phyloP scores from a whole-genome alignment of 2,888 invertebrate species.

The Vanessa cardui region DNA sequence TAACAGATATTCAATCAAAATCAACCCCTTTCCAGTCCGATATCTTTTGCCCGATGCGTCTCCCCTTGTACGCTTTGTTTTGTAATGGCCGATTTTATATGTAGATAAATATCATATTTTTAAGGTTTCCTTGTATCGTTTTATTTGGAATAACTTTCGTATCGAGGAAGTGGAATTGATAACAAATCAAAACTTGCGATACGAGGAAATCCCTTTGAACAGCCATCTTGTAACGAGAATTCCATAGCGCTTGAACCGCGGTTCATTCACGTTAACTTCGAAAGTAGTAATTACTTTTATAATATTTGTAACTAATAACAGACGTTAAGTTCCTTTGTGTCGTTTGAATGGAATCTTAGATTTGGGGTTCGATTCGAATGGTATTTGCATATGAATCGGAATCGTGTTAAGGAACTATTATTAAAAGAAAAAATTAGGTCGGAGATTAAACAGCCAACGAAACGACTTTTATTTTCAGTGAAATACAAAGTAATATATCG shows the following conservation, averaged over 20 bases:
- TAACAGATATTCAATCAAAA: slow-evolving; percentile 83
- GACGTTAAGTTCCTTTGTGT: slow-evolving; percentile 2
- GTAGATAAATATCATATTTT: slow-evolving; percentile 39
- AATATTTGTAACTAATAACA: slow-evolving; percentile 13
- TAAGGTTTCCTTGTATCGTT: slow-evolving; percentile 34
- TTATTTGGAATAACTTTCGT: background rate
- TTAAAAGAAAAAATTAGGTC: slow-evolving; percentile 18
- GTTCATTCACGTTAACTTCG: background rate
- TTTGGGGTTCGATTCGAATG: slow-evolving; percentile 22
- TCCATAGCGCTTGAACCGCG: background rate
- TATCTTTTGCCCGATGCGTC: slow-evolving; percentile 77
- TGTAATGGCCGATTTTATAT: slow-evolving; percentile 48
- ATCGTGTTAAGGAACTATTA: background rate
- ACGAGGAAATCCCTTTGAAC: background rate
- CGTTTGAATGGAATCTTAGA: slow-evolving; percentile 12
- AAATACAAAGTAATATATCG: background rate
- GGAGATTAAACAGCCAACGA: background rate
- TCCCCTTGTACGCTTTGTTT: slow-evolving; percentile 69
- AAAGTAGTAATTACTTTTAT: slow-evolving; percentile 13
- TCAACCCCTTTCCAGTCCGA: slow-evolving; percentile 80
- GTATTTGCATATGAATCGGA: slow-evolving; percentile 27
- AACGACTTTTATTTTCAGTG: background rate
- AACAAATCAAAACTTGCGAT: background rate
- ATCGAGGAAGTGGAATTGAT: background rate
- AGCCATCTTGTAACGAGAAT: slow-evolving; percentile 1